These are phyloP conservation scores for Pavo muticus DNA, from an alignment of 2,113 vertebrate genomes.

Conservation along the genomic window DNA sequence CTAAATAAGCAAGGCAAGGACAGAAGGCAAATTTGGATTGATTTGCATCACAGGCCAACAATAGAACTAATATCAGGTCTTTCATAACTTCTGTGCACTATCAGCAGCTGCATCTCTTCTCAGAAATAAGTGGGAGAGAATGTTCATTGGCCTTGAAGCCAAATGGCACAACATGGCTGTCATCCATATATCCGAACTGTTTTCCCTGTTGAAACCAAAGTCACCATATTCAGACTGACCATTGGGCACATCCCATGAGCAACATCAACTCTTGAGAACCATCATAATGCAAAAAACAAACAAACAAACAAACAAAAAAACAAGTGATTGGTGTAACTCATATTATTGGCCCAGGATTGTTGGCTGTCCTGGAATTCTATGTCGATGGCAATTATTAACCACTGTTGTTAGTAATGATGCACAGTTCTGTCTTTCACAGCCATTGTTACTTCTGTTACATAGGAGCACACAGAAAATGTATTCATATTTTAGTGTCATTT, in stretches of 20 bases:
- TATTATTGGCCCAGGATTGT: neutral
- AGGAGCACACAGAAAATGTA: neutral
- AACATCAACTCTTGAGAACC: neutral
- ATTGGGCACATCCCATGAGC: neutral
- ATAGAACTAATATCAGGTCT: neutral
- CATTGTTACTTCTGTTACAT: neutral
- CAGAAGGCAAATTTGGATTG: neutral
- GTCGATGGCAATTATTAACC: neutral
- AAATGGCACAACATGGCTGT: neutral
- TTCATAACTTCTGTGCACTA: neutral
- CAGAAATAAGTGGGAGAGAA: neutral
- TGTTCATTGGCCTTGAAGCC: neutral
- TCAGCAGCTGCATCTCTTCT: neutral
- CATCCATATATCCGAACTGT: neutral
- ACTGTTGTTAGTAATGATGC: neutral
- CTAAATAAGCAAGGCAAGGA: slow-evolving; percentile 8
- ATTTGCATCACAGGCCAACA: neutral
- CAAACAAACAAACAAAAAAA: too few species aligned
- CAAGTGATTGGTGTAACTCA: neutral
- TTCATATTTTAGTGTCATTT: neutral
- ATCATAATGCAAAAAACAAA: neutral
- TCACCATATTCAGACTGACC: neutral
- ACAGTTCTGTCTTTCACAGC: neutral
- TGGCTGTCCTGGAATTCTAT: neutral
- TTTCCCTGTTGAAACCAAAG: neutral